Base-by-base conservation (phyloP, 2,888 invertebrate species). In the Aspidiotus destructor region DNA sequence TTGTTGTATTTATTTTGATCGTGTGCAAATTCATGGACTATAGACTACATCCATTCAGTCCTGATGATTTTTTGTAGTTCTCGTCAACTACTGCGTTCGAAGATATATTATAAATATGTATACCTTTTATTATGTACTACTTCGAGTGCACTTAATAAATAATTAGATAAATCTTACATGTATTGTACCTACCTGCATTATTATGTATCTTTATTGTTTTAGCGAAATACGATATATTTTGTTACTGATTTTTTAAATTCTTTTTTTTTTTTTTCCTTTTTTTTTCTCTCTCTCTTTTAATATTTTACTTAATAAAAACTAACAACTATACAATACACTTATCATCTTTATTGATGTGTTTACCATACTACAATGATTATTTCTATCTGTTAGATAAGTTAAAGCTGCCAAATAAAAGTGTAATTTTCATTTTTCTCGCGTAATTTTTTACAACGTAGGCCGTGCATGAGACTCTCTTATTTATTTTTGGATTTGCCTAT, bases 351-450 rank as follows among this genome's bases (percentile, higher is more conserved):
- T 63, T 63, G 53, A 63, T 41, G 63, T 63, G 63, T 63, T 63
- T 54, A 63, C 53, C 63, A 55, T 53, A 54, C 15, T 58, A 55
- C 53, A 63, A 63, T 63, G 53, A 53, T 54, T 63, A 63, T 53
- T 53, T 62, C 41, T 63, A 63, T 54, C 54, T 63, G 63, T 63
- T 63, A 54, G 41, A 63, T 54, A 54, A 63, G 53, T 53, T 54
- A 63, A 62, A 62, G 55, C 63, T 63, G 63, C 63, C 63, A 63
- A 63, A 63, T 63, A 63, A 63, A 63, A 41, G 15, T 41, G n/a
- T 54, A 54, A 63, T 63, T 63, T 63, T 52, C 28, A 63, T 62
- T 17, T 8, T 40, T 13, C 6, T 2, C 48, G 10, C 2, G 48
- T 28, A 3, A 28, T 28, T 28, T 28, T 28, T 28, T 28, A 28